Conservation (phyloP, 1,140 invertebrate genomes). For the Neodiprion fabricii region DNA sequence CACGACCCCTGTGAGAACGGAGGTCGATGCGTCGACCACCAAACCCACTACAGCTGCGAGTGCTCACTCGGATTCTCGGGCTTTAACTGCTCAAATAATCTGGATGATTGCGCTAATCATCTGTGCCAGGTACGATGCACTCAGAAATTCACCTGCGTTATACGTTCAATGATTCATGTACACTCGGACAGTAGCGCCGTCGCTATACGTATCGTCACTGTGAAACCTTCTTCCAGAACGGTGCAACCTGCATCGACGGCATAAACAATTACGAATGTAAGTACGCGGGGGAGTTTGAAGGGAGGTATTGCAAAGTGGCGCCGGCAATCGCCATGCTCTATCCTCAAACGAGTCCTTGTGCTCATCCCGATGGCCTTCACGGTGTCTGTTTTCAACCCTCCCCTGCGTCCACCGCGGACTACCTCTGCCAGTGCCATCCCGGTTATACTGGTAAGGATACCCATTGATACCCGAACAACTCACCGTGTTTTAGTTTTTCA, state of each 20-base stretch:
- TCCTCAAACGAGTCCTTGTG: constrained; percentile 92
- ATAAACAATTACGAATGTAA: constrained; percentile 92
- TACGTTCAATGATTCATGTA: background rate
- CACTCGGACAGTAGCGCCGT: background rate
- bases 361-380: constrained; percentile 96
- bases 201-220: background rate
- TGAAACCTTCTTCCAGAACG: constrained; percentile 72
- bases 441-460: constrained; percentile 82
- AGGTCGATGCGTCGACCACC: constrained; percentile 86
- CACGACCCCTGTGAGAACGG: constrained; percentile 94
- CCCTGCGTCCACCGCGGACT: constrained; percentile 76
- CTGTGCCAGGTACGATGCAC: constrained; percentile 78
- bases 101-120: constrained; percentile 91
- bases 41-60: constrained; percentile 90
- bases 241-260: constrained; percentile 90
- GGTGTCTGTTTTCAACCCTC: constrained; percentile 92
- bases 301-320: constrained; percentile 94
- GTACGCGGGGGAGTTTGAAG: constrained; percentile 89
- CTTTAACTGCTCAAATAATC: constrained; percentile 90
- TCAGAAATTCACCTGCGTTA: background rate
- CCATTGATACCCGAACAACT: constrained; percentile 9
- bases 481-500: constrained; percentile 9
- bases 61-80: constrained; percentile 90
- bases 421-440: constrained; percentile 95
- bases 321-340: constrained; percentile 87